phyloP scores from a whole-genome alignment of 2,113 vertebrate species.

The Cairina moschata region DNA sequence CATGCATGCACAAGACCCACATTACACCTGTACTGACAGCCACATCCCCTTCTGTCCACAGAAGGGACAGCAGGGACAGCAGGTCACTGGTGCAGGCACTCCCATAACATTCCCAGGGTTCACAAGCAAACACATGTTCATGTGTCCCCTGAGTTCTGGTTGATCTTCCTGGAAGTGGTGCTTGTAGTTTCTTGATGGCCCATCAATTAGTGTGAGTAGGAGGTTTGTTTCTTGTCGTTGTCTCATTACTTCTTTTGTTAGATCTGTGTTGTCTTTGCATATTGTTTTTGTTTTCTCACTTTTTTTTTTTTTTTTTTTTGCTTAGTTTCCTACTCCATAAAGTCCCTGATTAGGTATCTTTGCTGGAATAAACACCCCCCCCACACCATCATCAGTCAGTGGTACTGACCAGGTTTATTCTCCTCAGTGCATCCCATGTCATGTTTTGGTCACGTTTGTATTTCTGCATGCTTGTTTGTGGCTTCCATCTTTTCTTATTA shows the following conservation, averaged over 20 bases:
- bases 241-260: background rate
- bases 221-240: background rate
- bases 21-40: background rate
- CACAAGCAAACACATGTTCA: background rate
- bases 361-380: background rate
- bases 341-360: background rate
- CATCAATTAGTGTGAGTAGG: background rate
- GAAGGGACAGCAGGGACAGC: background rate
- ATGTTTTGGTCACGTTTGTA: background rate
- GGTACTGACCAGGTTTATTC: background rate
- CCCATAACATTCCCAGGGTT: background rate
- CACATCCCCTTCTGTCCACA: background rate
- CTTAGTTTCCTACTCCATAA: background rate
- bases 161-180: background rate
- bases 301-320: background rate
- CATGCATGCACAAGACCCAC: background rate
- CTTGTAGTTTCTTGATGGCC: background rate
- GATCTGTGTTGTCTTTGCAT: background rate
- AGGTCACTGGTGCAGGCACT: background rate
- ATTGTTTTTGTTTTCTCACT: background rate
- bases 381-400: fast-evolving
- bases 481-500: background rate
- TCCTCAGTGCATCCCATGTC: background rate
- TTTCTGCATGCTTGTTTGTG: background rate
- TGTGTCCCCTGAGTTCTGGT: background rate